Percentiles rank a stretch among this genome's conserved stretches.
These are phyloP conservation scores for Leuciscus idus DNA, from an alignment of 2,113 vertebrate species.

Conservation along the genomic window DNA sequence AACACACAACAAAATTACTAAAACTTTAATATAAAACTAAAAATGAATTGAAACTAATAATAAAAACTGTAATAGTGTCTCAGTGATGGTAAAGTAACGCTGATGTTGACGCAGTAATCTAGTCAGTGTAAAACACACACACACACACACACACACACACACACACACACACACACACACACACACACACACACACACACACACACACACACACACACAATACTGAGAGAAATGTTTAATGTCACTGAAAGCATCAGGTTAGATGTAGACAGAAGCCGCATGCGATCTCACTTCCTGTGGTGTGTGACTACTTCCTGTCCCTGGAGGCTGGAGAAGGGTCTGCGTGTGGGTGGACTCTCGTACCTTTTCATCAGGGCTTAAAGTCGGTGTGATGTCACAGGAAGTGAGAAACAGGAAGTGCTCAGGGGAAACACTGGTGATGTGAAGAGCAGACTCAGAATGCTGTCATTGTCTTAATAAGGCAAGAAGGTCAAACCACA, in stretches of 20 bases:
- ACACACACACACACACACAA: too few species aligned
- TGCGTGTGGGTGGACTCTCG: slow-evolving; percentile 20
- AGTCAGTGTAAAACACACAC: neutral
- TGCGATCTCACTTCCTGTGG: slow-evolving; percentile 47
- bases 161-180: too few species aligned
- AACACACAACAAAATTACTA: too few species aligned
- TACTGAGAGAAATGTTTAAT: neutral
- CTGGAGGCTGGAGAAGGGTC: neutral
- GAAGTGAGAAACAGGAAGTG: slow-evolving; percentile 46
- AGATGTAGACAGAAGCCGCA: neutral
- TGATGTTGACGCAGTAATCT: too few species aligned
- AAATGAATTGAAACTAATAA: neutral
- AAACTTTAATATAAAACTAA: neutral
- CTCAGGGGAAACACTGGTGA: neutral
- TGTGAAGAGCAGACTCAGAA: neutral
- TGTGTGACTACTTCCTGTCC: slow-evolving; percentile 25
- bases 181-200: neutral
- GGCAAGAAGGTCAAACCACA: slow-evolving; percentile 9
- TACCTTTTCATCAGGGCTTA: neutral
- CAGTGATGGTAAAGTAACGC: neutral
- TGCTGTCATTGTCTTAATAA: slow-evolving; percentile 31
- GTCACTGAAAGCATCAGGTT: neutral
- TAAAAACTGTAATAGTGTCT: neutral
- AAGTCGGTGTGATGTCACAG: slow-evolving; percentile 42
- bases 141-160: too few species aligned